phyloP scores from a whole-genome alignment of 2,797 vertebrate species.

The Gephyroberyx darwinii region DNA sequence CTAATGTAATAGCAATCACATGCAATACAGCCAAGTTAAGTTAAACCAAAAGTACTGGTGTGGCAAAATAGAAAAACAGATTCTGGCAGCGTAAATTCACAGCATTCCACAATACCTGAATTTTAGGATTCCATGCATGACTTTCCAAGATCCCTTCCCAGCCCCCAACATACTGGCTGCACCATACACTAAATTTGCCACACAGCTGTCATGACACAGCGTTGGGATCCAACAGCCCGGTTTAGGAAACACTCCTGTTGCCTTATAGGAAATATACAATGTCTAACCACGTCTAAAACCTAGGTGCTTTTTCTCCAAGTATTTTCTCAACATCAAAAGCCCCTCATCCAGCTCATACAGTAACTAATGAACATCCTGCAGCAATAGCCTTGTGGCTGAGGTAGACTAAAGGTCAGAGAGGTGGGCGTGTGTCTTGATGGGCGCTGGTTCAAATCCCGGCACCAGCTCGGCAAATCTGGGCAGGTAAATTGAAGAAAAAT shows the following conservation, averaged over 20 bases:
- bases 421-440: too few species aligned
- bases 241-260: background rate
- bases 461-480: too few species aligned
- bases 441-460: too few species aligned
- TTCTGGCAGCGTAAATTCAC: background rate
- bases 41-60: background rate
- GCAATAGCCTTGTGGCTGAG: too few species aligned
- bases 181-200: conserved; percentile 17
- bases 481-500: too few species aligned
- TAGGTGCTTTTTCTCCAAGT: too few species aligned
- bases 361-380: background rate
- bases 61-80: background rate
- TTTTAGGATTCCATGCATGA: conserved; percentile 53
- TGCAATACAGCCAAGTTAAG: background rate
- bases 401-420: too few species aligned
- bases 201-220: conserved; percentile 41
- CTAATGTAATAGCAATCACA: background rate
- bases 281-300: background rate
- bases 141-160: conserved; percentile 17
- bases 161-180: conserved; percentile 7
- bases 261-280: background rate
- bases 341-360: background rate
- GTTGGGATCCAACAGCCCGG: background rate
- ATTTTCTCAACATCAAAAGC: too few species aligned
- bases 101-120: conserved; percentile 39